These are phyloP conservation scores for Rhimphoctona megacephalus DNA, from an alignment of 2,888 invertebrate species.

Conservation along the genomic window DNA sequence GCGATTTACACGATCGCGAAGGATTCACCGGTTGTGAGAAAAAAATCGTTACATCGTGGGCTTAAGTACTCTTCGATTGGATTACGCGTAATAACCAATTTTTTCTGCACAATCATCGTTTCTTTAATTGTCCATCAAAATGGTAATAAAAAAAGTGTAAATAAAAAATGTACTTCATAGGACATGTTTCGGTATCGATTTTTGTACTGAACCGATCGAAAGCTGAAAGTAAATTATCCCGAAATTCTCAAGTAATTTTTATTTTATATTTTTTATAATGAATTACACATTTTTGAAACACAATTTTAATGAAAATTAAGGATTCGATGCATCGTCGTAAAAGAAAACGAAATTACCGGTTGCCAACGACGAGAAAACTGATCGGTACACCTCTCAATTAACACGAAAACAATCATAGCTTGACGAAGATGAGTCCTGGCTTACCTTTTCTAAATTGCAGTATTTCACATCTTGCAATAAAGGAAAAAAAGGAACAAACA, in stretches of 20 bases:
- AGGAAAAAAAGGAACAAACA: neutral
- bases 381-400: slow-evolving; percentile 13
- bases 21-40: slow-evolving; percentile 27
- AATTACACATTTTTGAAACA: neutral
- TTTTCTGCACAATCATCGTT: slow-evolving; percentile 29
- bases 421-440: slow-evolving; percentile 8
- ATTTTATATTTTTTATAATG: neutral
- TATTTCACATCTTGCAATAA: neutral
- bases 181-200: neutral
- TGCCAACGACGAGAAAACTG: slow-evolving; percentile 27
- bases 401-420: slow-evolving; percentile 16
- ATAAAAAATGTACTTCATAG: neutral
- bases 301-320: neutral
- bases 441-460: neutral
- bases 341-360: neutral
- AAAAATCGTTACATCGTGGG: slow-evolving; percentile 10
- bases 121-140: slow-evolving; percentile 19
- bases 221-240: too few relatives aligned
- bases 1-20: slow-evolving; percentile 6
- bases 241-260: neutral
- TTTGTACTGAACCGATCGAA: neutral
- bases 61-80: slow-evolving; percentile 41
- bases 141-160: neutral
- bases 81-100: neutral
- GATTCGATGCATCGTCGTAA: neutral